These are phyloP conservation scores for Mythimna albipuncta DNA, from an alignment of 2,888 invertebrate genomes.

Conservation along the genomic window DNA sequence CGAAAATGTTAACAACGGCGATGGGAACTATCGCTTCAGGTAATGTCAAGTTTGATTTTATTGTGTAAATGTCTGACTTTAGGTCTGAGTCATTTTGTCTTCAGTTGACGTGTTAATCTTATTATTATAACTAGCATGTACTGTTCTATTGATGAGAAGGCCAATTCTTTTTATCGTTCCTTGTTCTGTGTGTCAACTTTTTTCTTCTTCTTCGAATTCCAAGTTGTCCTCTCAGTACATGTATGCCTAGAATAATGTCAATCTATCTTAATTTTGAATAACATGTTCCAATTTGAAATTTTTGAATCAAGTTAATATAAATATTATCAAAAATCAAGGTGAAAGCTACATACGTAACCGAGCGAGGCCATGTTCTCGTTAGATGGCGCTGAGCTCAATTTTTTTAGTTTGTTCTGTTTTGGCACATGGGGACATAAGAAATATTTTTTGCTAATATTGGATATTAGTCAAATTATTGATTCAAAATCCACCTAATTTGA, in stretches of 20 bases:
- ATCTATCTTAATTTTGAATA: neutral
- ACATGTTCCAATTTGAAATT: neutral
- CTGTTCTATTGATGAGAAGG: neutral
- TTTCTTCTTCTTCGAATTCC: neutral
- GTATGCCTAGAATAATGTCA: neutral
- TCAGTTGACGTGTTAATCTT: neutral
- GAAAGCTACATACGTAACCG: no score
- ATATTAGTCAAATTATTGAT: no score
- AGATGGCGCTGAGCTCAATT: no score
- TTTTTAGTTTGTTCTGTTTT: no score
- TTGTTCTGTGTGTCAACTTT: neutral
- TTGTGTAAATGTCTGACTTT: constrained; percentile 69
- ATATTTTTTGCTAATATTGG: no score
- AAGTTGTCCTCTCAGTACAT: neutral
- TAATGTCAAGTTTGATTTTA: constrained; percentile 83
- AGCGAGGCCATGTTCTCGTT: no score
- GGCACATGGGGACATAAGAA: no score
- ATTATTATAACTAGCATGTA: neutral
- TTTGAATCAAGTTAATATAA: neutral
- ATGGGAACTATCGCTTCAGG: constrained; percentile 92
- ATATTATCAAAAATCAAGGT: no score
- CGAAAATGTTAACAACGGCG: constrained; percentile 92
- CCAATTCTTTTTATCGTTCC: neutral
- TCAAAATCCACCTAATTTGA: no score
- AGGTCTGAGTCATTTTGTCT: neutral